These are phyloP conservation scores for Orthonychiurus folsomi DNA, from an alignment of 2,888 invertebrate genomes.

Conservation along the genomic window DNA sequence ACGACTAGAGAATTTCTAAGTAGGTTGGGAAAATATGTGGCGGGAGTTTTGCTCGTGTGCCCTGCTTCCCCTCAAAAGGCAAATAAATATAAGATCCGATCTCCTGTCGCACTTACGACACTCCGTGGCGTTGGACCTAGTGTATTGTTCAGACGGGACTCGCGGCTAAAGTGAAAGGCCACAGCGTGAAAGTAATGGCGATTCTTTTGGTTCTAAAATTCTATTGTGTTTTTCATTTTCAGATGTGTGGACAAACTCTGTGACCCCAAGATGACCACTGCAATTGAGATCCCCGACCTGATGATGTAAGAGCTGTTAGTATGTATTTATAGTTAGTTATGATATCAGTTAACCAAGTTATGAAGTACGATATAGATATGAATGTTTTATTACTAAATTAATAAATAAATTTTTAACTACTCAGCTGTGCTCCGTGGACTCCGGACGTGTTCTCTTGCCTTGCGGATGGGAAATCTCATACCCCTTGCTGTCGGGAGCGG, in stretches of 20 bases:
- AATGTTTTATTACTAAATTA: too few species aligned
- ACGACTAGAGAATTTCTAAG: conserved; percentile 11
- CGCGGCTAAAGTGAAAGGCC: background rate
- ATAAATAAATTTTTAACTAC: too few species aligned
- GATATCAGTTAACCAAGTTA: too few species aligned
- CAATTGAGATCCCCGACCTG: conserved; percentile 63
- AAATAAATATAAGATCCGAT: background rate
- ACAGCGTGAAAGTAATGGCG: conserved; percentile 8
- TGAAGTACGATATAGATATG: too few species aligned
- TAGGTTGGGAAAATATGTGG: background rate
- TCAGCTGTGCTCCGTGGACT: conserved; percentile 84
- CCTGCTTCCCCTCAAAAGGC: background rate
- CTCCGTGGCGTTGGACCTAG: too few species aligned
- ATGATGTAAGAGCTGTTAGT: too few species aligned
- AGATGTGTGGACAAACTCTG: conserved; percentile 68
- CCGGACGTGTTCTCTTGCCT: conserved; percentile 69
- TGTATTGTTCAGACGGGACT: background rate
- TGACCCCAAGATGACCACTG: conserved; percentile 55
- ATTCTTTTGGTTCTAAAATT: background rate
- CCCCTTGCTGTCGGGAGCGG: conserved; percentile 64
- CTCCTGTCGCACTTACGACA: too few species aligned
- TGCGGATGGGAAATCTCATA: conserved; percentile 70
- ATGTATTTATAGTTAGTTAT: too few species aligned
- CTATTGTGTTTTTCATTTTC: conserved; percentile 11
- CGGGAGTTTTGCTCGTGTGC: background rate